A percentile compares a stretch with the other conserved stretches of the same genome.
Evolutionary conservation across 2,888 invertebrate species (phyloP).

Genomic region (Fragum sueziense): DNA sequence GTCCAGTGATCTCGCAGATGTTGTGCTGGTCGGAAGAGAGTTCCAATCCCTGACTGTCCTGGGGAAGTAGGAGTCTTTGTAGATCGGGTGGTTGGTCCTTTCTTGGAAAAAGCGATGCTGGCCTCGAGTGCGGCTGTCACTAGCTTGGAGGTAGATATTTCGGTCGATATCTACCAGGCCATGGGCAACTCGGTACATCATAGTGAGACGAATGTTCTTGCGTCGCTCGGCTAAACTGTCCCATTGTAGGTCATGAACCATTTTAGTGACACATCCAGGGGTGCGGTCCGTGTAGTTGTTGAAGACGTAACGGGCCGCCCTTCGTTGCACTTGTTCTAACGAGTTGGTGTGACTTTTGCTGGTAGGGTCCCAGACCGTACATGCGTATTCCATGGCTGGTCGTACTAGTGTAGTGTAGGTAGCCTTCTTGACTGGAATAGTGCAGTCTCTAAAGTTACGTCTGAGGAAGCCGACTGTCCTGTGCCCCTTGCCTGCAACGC

Average conservation of each 20-base stretch:
- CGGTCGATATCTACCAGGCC: neutral
- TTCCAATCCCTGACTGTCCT: neutral
- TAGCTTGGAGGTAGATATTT: neutral
- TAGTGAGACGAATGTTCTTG: neutral
- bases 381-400: neutral
- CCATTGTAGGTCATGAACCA: constrained; percentile 1
- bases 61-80: no score
- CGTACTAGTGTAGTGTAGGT: neutral
- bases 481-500: constrained; percentile 14
- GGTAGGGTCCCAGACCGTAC: neutral
- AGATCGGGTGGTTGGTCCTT: no score
- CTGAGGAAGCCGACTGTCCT: constrained; percentile 9
- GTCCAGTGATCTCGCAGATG: neutral
- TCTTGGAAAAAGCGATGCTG: no score
- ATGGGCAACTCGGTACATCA: neutral
- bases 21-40: neutral
- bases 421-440: neutral
- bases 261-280: constrained; percentile 1
- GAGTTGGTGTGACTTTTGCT: neutral
- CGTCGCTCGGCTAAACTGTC: neutral
- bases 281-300: neutral
- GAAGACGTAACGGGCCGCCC: neutral
- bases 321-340: constrained; percentile 21
- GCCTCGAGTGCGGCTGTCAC: no score
- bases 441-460: constrained; percentile 13